Evolutionary conservation across 92 coral and sea anemone species (phyloP).

Genomic region (Chrysogorgia sp.): DNA sequence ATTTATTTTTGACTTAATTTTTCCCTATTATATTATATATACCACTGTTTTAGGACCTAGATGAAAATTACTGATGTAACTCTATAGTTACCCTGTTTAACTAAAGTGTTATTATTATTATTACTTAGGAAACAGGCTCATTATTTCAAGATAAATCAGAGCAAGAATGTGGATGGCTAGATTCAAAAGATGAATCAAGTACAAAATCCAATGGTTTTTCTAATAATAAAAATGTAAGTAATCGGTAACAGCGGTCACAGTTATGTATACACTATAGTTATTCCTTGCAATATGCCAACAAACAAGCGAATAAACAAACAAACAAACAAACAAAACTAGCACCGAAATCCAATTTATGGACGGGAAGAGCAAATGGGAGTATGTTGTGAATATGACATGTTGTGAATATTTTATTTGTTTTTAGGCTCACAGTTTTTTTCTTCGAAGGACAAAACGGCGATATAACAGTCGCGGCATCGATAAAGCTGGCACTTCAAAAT

Average conservation of each 20-base stretch:
- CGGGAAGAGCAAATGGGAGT: too few relatives aligned
- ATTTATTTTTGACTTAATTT: too few relatives aligned
- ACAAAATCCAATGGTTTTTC: conserved; percentile 14
- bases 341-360: neutral
- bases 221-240: conserved; percentile 22
- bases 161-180: conserved; percentile 25
- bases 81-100: too few relatives aligned
- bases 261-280: too few relatives aligned
- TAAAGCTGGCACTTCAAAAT: conserved; percentile 15
- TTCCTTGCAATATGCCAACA: neutral
- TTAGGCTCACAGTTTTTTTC: conserved; percentile 24
- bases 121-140: conserved; percentile 27
- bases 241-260: too few relatives aligned
- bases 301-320: neutral
- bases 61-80: too few relatives aligned
- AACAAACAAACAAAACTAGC: conserved; percentile 10
- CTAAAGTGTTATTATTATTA: neutral
- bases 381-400: neutral
- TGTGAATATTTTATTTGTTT: neutral
- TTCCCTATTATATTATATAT: too few relatives aligned
- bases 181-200: conserved; percentile 24
- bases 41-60: too few relatives aligned
- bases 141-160: conserved; percentile 31
- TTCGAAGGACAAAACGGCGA: conserved; percentile 33
- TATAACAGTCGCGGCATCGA: conserved; percentile 29